Conservation (phyloP, 1,140 invertebrate species). For the Pachypeltis micranthus region DNA sequence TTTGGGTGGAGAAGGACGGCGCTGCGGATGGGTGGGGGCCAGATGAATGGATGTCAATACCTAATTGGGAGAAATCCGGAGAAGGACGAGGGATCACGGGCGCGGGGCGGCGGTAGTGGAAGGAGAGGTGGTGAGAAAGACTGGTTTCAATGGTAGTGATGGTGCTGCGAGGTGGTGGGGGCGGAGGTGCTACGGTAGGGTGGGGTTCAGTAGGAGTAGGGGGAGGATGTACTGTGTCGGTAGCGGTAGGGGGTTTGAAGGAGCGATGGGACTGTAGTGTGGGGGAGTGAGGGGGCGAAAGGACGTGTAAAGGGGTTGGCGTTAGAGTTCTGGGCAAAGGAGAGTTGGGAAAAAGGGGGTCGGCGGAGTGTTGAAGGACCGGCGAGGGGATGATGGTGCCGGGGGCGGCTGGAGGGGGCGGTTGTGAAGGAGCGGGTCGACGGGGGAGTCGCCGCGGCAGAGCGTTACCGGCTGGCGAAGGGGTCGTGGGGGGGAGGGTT, state of each 20-base stretch:
- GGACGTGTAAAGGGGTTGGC: too few relatives aligned
- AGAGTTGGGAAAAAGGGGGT: too few relatives aligned
- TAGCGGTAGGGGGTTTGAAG: too few relatives aligned
- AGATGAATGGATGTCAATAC: conserved; percentile 12
- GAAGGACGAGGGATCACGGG: not conserved
- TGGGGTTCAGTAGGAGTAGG: not conserved
- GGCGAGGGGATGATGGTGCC: too few relatives aligned
- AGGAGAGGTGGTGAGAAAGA: too few relatives aligned
- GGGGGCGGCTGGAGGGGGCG: too few relatives aligned
- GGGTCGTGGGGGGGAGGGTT: not conserved
- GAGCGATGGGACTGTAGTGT: not conserved
- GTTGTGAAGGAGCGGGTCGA: too few relatives aligned
- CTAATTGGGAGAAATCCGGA: not conserved
- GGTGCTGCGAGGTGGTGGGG: not conserved
- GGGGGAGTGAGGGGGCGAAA: not conserved
- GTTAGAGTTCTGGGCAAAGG: too few relatives aligned
- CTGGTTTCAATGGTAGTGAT: not conserved
- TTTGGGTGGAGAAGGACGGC: not conserved
- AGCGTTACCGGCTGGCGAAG: too few relatives aligned
- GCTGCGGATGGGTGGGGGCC: not conserved
- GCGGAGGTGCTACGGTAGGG: too few relatives aligned
- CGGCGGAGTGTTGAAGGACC: too few relatives aligned
- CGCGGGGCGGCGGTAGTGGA: not conserved
- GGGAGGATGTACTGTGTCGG: not conserved
- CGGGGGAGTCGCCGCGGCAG: too few relatives aligned